Evolutionary conservation across 2,797 vertebrate genomes (phyloP).

Genomic region (Rhinichthys osculus): DNA sequence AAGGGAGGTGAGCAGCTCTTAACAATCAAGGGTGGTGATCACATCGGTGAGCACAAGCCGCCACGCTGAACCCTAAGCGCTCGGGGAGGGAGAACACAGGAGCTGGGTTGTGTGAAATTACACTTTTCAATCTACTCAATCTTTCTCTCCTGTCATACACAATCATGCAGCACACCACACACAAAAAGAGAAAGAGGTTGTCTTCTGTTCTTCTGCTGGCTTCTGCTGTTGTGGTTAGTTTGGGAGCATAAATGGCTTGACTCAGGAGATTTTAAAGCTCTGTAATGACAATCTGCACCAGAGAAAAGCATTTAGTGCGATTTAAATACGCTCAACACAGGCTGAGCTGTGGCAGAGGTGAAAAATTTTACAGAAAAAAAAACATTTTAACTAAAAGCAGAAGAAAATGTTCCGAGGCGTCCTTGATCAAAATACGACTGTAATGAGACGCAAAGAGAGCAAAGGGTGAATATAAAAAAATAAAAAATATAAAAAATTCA

Average conservation of each 20-base stretch:
- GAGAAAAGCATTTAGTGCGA: slow-evolving; percentile 34
- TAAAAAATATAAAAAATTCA: neutral
- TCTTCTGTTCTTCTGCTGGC: neutral
- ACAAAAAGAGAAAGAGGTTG: neutral
- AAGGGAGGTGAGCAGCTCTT: slow-evolving; percentile 8
- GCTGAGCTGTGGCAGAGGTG: slow-evolving; percentile 31
- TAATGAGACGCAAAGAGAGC: slow-evolving; percentile 43
- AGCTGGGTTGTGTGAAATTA: slow-evolving; percentile 17
- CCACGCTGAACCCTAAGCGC: neutral
- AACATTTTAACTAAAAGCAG: slow-evolving; percentile 25
- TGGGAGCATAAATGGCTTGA: slow-evolving; percentile 40
- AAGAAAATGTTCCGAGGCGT: neutral
- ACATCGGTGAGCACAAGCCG: slow-evolving; percentile 14
- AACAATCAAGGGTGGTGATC: slow-evolving; percentile 23
- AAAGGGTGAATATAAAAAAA: neutral
- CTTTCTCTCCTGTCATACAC: neutral
- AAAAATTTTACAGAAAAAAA: neutral
- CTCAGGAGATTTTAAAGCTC: slow-evolving; percentile 16
- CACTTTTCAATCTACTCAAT: slow-evolving; percentile 30
- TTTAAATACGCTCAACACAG: slow-evolving; percentile 34
- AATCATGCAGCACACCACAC: neutral
- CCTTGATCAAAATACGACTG: slow-evolving; percentile 36
- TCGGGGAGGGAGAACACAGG: neutral
- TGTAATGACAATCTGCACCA: slow-evolving; percentile 34
- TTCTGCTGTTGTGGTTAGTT: slow-evolving; percentile 22